Conservation (phyloP, 2,113 vertebrate species). For the Pagrus major region DNA sequence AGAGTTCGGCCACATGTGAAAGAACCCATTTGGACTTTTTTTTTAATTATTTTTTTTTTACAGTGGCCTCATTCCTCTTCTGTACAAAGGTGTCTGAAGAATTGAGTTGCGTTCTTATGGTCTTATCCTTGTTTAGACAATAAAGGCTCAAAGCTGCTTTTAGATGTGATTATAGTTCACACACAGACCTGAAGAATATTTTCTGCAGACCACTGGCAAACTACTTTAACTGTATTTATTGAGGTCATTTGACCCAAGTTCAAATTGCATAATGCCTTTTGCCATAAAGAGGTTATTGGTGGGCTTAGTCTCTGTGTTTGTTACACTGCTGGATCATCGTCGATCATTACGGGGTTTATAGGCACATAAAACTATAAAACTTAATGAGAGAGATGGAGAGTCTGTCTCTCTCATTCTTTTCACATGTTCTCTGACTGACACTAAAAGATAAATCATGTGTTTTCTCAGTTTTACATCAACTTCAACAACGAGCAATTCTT, state of each 20-base stretch:
- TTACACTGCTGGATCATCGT: conserved; percentile 6
- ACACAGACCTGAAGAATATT: neutral
- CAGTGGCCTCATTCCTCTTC: too few relatives aligned
- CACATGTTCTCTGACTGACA: too few relatives aligned
- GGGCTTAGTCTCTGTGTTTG: neutral
- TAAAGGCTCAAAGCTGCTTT: neutral
- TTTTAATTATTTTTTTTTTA: too few relatives aligned
- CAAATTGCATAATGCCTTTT: neutral
- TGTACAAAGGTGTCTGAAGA: neutral
- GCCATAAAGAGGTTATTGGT: neutral
- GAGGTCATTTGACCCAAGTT: neutral
- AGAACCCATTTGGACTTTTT: too few relatives aligned
- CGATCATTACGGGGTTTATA: conserved; percentile 6
- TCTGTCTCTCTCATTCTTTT: neutral
- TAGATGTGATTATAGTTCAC: neutral
- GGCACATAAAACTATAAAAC: conserved; percentile 46
- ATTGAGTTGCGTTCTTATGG: neutral
- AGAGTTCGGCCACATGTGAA: too few relatives aligned
- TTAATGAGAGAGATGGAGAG: conserved; percentile 6
- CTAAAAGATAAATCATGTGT: too few relatives aligned
- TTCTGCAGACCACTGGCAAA: neutral
- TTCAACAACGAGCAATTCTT: conserved; percentile 79
- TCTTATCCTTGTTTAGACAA: conserved; percentile 3
- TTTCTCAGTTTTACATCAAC: conserved; percentile 76
- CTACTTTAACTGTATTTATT: neutral